A percentile compares a stretch with the other conserved stretches of the same genome.
These are phyloP conservation scores for Crocidura indochinensis DNA, from an alignment of 2,797 vertebrate genomes.

Conservation along the genomic window DNA sequence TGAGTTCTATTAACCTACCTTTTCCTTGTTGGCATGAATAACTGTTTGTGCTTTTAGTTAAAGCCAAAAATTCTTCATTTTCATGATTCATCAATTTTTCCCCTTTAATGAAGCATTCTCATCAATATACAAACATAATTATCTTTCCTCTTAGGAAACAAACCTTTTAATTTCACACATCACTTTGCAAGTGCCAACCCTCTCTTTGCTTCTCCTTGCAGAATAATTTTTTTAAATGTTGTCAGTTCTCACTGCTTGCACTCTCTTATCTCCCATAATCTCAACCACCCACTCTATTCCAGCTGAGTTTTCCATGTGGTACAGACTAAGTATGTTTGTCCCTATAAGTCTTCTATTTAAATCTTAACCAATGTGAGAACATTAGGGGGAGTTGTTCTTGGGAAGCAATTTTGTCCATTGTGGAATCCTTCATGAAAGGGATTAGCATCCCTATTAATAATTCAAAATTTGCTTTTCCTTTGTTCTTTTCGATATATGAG, in stretches of 20 bases:
- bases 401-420: background rate
- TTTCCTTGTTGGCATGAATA: background rate
- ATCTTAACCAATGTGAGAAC: background rate
- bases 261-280: background rate
- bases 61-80: background rate
- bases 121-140: conserved; percentile 2
- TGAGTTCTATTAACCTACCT: background rate
- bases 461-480: background rate
- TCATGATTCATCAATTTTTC: background rate
- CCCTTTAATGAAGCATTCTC: background rate
- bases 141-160: background rate
- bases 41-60: background rate
- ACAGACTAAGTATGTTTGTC: background rate
- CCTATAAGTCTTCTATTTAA: background rate
- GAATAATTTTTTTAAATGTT: background rate
- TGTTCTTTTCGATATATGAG: background rate
- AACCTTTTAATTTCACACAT: conserved; percentile 1
- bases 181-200: background rate
- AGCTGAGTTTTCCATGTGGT: background rate
- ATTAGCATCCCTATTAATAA: background rate
- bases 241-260: background rate
- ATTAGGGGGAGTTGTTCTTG: background rate
- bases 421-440: background rate
- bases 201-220: background rate
- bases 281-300: background rate